Conservation (phyloP, 2,888 invertebrate species). For the Lathronympha strigana region DNA sequence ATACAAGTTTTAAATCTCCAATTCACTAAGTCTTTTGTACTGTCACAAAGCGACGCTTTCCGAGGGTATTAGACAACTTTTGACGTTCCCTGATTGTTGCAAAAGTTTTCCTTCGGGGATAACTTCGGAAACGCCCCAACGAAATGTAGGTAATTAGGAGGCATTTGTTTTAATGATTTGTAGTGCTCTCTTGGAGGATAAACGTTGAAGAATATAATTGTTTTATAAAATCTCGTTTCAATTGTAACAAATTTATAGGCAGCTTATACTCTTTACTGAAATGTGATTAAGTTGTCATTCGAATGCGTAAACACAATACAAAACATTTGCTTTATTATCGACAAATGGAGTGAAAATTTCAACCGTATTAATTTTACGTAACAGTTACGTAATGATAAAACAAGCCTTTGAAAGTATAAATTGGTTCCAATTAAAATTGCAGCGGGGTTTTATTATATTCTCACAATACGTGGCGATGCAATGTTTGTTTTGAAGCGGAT, state of each 20-base stretch:
- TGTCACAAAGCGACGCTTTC: constrained; percentile 61
- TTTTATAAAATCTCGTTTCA: background rate
- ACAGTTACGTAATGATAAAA: constrained; percentile 65
- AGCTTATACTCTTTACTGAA: background rate
- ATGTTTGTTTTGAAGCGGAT: constrained; percentile 37
- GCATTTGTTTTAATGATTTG: constrained; percentile 42
- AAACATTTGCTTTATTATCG: background rate
- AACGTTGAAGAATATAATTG: constrained; percentile 21
- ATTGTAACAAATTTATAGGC: background rate
- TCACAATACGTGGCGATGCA: constrained; percentile 31
- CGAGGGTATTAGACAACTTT: constrained; percentile 69
- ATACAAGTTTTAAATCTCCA: constrained; percentile 54
- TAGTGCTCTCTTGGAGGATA: constrained; percentile 21
- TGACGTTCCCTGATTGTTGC: constrained; percentile 59
- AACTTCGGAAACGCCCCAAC: constrained; percentile 42
- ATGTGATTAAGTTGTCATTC: constrained; percentile 12
- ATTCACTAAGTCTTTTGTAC: constrained; percentile 53
- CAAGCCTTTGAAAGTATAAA: constrained; percentile 58
- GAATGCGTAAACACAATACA: constrained; percentile 17
- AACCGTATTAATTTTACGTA: constrained; percentile 41
- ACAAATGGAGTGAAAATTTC: constrained; percentile 15
- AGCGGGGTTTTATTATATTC: constrained; percentile 35
- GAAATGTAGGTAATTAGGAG: constrained; percentile 49
- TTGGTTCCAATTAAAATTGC: constrained; percentile 63
- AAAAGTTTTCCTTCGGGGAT: constrained; percentile 51